Evolutionary conservation across 2,888 invertebrate genomes (phyloP).

Genomic region (Acrocyrtus sp.): DNA sequence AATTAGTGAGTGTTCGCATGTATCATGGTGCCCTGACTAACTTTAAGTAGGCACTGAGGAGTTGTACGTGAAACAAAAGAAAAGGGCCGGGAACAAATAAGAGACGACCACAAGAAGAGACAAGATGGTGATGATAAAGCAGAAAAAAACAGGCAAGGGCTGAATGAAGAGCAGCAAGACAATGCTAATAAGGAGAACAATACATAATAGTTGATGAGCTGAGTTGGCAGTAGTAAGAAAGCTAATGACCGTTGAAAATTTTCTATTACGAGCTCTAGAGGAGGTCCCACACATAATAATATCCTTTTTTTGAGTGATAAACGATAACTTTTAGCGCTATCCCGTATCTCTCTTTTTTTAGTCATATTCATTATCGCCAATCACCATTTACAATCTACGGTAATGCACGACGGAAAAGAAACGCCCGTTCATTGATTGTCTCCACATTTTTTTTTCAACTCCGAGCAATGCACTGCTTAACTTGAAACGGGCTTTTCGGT

Average conservation of each 20-base stretch:
- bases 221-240: constrained; percentile 30
- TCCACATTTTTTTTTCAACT: no score
- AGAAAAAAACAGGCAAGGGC: constrained; percentile 15
- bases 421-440: not conserved
- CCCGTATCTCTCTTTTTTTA: not conserved
- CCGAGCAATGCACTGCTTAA: no score
- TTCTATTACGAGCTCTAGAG: constrained; percentile 30
- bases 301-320: not conserved
- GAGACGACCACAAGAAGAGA: not conserved
- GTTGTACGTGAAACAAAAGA: no score
- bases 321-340: not conserved
- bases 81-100: no score
- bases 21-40: no score
- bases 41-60: no score
- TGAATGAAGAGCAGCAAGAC: no score
- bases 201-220: constrained; percentile 21
- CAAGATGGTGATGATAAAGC: constrained; percentile 30
- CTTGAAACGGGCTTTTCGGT: no score
- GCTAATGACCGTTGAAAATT: constrained; percentile 42
- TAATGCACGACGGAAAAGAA: not conserved
- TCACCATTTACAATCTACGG: not conserved
- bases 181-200: constrained; percentile 21
- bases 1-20: no score
- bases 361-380: not conserved
- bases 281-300: constrained; percentile 9